Evolutionary conservation across 2,888 invertebrate species (phyloP).

Genomic region (Drosophila engyochracea): DNA sequence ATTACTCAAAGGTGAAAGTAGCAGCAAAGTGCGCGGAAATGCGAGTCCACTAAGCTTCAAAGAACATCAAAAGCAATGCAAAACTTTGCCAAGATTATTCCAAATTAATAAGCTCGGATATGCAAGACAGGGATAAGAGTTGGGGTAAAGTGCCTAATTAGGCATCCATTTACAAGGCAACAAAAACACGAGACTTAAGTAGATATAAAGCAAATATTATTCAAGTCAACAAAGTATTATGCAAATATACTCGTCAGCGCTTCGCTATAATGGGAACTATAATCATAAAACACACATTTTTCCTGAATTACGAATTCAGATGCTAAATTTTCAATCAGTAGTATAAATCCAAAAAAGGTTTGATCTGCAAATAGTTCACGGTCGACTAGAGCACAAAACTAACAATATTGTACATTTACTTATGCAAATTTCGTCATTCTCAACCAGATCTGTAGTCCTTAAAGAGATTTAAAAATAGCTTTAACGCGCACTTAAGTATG

Average conservation of each 20-base stretch:
- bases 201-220: constrained; percentile 5
- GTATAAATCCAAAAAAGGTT: neutral
- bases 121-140: neutral
- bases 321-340: neutral
- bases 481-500: constrained; percentile 58
- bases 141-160: constrained; percentile 24
- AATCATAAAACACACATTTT: neutral
- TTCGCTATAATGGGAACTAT: neutral
- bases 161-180: constrained; percentile 12
- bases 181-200: neutral
- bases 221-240: neutral
- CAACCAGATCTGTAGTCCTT: neutral
- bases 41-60: constrained; percentile 35
- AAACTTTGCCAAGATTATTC: constrained; percentile 27
- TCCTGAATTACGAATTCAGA: neutral
- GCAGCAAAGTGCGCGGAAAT: constrained; percentile 28
- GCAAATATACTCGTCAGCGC: neutral
- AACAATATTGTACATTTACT: neutral
- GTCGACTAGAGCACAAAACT: neutral
- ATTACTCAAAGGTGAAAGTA: constrained; percentile 37
- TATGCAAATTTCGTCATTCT: neutral
- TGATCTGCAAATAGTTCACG: neutral
- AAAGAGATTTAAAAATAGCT: constrained; percentile 63
- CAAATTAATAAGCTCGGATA: constrained; percentile 32
- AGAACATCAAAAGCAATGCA: constrained; percentile 45